Conservation (phyloP, 2,888 invertebrate species). For the Pristionchus japonicus region DNA sequence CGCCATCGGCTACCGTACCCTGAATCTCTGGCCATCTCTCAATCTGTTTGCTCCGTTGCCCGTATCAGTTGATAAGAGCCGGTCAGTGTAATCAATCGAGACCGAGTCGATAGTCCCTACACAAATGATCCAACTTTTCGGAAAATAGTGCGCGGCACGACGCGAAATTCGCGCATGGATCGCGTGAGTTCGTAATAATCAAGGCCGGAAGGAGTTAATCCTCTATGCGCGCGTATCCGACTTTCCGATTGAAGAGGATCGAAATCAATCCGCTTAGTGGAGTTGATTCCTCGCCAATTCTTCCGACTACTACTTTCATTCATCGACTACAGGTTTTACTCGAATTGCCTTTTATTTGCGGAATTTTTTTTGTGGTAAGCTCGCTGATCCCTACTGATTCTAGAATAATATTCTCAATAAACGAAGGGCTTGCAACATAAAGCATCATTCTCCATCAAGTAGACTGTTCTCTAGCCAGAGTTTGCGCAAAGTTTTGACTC, state of each 20-base stretch:
- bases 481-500: neutral
- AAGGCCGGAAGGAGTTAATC: constrained; percentile 14
- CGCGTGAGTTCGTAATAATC: neutral
- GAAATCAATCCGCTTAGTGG: constrained; percentile 11
- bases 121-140: neutral
- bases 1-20: neutral
- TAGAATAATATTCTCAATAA: no score
- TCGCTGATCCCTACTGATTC: no score
- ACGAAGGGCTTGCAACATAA: neutral
- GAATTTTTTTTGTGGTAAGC: no score
- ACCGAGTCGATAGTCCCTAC: neutral
- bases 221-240: neutral
- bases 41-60: neutral
- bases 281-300: neutral
- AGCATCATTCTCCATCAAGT: no score
- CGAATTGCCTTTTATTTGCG: no score
- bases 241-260: neutral
- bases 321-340: neutral
- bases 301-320: neutral
- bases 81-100: neutral
- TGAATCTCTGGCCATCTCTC: neutral
- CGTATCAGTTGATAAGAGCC: constrained; percentile 18
- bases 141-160: neutral
- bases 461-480: neutral
- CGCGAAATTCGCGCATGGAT: no score